Percentiles rank a stretch among this genome's conserved stretches.
These are phyloP conservation scores for Antechinus stuartii DNA, from an alignment of 2,113 vertebrate genomes.

Conservation along the genomic window DNA sequence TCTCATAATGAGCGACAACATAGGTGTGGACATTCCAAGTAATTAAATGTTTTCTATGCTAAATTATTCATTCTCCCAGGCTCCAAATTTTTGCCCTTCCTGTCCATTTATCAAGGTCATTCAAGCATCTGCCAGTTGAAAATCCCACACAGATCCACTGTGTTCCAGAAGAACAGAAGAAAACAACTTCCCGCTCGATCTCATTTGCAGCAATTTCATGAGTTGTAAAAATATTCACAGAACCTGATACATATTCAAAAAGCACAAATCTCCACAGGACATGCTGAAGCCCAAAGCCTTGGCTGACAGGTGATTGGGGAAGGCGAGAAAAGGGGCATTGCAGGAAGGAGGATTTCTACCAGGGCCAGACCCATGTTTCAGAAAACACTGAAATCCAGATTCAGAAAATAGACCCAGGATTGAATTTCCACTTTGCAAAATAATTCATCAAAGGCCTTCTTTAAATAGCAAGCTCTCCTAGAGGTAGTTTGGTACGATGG, in stretches of 20 bases:
- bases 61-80: background rate
- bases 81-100: background rate
- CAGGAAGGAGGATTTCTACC: background rate
- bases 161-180: background rate
- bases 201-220: conserved; percentile 2
- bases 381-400: background rate
- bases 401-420: background rate
- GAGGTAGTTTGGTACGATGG: background rate
- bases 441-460: background rate
- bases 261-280: conserved; percentile 2
- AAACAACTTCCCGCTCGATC: background rate
- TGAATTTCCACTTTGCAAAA: background rate
- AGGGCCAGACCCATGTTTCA: background rate
- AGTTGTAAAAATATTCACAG: background rate
- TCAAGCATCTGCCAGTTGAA: background rate
- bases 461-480: background rate
- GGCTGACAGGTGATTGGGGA: background rate
- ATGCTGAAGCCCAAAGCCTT: background rate
- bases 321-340: background rate
- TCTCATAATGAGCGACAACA: background rate
- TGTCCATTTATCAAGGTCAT: background rate
- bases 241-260: background rate
- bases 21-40: background rate
- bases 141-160: conserved; percentile 2
- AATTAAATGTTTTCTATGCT: background rate